Percentiles rank a stretch among this genome's conserved stretches.
These are phyloP conservation scores for Okamejei kenojei DNA, from an alignment of 2,797 vertebrate genomes.

Conservation along the genomic window DNA sequence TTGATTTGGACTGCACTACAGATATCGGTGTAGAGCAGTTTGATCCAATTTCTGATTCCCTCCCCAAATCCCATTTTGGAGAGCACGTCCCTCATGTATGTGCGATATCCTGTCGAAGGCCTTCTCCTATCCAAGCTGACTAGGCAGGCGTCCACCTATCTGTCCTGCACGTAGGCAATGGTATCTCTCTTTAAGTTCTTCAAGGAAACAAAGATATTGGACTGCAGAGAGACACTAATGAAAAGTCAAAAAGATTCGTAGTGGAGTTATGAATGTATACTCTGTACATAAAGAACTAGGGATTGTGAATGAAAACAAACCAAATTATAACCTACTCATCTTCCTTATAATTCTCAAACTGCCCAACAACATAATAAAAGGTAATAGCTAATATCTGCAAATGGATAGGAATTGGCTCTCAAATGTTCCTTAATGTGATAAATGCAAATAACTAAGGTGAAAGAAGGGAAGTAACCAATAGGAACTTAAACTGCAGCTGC, in stretches of 20 bases:
- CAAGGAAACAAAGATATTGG: neutral
- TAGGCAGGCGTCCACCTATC: too few species aligned
- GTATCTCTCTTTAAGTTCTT: neutral
- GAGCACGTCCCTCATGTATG: too few species aligned
- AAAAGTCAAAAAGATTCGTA: neutral
- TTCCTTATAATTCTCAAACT: too few species aligned
- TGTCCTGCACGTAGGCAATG: too few species aligned
- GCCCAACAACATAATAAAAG: neutral
- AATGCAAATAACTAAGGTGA: neutral
- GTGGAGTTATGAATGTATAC: neutral
- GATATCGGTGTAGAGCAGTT: too few species aligned
- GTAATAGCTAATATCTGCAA: neutral
- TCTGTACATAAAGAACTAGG: neutral
- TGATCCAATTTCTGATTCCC: too few species aligned
- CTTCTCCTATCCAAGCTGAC: too few species aligned
- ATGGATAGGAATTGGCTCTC: neutral
- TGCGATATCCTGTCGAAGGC: too few species aligned
- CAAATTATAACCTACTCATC: neutral
- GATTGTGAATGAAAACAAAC: neutral
- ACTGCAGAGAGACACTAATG: neutral
- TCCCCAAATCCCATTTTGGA: too few species aligned
- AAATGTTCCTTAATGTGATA: neutral
- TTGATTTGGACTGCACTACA: too few species aligned
- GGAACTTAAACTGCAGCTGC: neutral
- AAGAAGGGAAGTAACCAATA: neutral